Evolutionary conservation across 2,797 vertebrate species (phyloP), one percentile per base, ranked within the genome.

Genomic region (Threskiornis aethiopicus): DNA sequence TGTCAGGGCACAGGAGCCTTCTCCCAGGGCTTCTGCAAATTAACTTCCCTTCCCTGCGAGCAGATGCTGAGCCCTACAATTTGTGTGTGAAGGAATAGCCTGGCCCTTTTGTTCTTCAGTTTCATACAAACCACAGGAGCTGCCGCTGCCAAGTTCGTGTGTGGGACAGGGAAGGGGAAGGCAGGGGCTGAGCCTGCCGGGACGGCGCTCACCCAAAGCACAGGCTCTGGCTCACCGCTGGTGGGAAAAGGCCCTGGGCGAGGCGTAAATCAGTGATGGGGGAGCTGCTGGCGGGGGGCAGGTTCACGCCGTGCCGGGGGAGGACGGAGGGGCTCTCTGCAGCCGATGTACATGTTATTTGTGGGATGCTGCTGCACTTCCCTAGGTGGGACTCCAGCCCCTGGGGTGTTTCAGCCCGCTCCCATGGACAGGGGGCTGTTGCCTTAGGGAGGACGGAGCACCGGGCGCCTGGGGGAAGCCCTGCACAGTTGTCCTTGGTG

Each of bases 401-500:
- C 6, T 0, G 21, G 33, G 42, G 42, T 9, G 33, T 41, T 76
- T 57, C 39, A n/a, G 37, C 25, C 44, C 19, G 31, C 8, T 57
- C 31, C 20, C 18, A 2, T 1, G 13, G 46, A 10, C 11, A 2
- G 9, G 15, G 9, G 18, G 37, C 16, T 33, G 37, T 22, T 35
- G 47, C 17, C 37, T 8, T 19, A 11, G 80, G 39, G 21, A 42
- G 44, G 54, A 65, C 2, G 16, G 70, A 69, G 83, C 28, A 5
- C 4, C 0, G 8, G 47, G 35, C 4, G 13, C 37, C 17, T 26
- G 26, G 13, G 24, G 15, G 6, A 28, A 65, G 55, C 13, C 18
- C 39, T 5, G 0, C 0, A 0, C 20, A 2, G 17, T 12, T 3
- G 1, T 12, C 19, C 37, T 29, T 0, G 11, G 16, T 10, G 22